phyloP scores from a whole-genome alignment of 2,113 vertebrate species.

The Oncorhynchus kisutch region DNA sequence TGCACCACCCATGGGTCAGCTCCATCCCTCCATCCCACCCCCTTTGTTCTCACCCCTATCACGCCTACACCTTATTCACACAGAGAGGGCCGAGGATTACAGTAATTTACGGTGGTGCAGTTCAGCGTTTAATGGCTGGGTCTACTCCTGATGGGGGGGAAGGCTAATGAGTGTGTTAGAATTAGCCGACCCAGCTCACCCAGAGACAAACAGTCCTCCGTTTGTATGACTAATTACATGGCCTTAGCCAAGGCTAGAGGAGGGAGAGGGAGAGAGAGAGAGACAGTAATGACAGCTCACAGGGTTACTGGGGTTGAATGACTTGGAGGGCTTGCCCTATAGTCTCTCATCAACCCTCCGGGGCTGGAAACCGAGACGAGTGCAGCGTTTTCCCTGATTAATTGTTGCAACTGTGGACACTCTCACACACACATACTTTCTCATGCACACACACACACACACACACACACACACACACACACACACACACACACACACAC shows the following conservation, averaged over 20 bases:
- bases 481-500: too few species aligned
- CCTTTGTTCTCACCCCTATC: too few species aligned
- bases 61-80: not conserved
- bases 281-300: not conserved
- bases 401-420: not conserved
- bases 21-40: too few species aligned
- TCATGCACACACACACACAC: not conserved
- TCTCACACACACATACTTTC: not conserved
- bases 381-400: not conserved
- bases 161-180: slow-evolving; percentile 57
- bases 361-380: not conserved
- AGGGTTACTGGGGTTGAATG: not conserved
- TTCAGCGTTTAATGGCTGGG: slow-evolving; percentile 25
- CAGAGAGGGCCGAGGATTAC: slow-evolving; percentile 16
- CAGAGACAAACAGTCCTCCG: slow-evolving; percentile 49
- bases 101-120: slow-evolving; percentile 34
- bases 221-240: slow-evolving; percentile 59
- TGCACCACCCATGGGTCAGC: not conserved
- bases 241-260: slow-evolving; percentile 45
- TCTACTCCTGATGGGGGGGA: not conserved
- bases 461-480: too few species aligned
- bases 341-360: not conserved
- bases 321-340: not conserved
- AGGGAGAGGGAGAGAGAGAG: slow-evolving; percentile 27
- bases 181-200: slow-evolving; percentile 51